Evolutionary conservation across 2,797 vertebrate genomes (phyloP).

Genomic region (Schizopygopsis malacanthus): DNA sequence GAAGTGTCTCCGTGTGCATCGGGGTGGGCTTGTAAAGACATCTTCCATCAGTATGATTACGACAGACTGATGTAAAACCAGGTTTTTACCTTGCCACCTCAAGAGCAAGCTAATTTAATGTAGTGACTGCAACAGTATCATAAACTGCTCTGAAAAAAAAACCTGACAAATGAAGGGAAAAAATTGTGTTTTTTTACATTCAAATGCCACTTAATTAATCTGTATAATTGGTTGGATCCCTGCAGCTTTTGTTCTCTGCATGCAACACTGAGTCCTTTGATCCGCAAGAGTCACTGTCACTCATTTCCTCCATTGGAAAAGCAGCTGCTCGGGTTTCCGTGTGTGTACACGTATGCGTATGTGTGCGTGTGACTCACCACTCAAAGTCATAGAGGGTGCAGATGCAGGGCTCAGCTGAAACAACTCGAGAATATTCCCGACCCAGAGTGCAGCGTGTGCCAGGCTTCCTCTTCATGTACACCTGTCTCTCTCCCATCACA

Average conservation of each 20-base stretch:
- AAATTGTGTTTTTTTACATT: neutral
- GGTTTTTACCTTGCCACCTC: neutral
- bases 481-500: conserved; percentile 96
- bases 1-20: conserved; percentile 24
- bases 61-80: conserved; percentile 12
- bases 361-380: conserved; percentile 80
- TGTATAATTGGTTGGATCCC: conserved; percentile 46
- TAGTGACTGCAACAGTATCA: conserved; percentile 1
- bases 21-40: conserved; percentile 21
- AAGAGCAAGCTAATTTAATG: conserved; percentile 17
- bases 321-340: conserved; percentile 14
- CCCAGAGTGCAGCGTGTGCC: conserved; percentile 88
- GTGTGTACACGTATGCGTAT: neutral
- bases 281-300: conserved; percentile 35
- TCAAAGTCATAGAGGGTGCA: conserved; percentile 93
- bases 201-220: conserved; percentile 42
- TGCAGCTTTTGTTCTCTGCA: conserved; percentile 46
- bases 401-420: conserved; percentile 89
- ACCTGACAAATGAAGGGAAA: conserved; percentile 6
- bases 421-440: conserved; percentile 86
- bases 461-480: conserved; percentile 92
- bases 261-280: conserved; percentile 41
- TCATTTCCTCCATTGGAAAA: conserved; percentile 29
- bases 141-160: neutral
- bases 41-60: conserved; percentile 29